Conservation (phyloP, 1,140 invertebrate genomes). For the Linepithema humile region DNA sequence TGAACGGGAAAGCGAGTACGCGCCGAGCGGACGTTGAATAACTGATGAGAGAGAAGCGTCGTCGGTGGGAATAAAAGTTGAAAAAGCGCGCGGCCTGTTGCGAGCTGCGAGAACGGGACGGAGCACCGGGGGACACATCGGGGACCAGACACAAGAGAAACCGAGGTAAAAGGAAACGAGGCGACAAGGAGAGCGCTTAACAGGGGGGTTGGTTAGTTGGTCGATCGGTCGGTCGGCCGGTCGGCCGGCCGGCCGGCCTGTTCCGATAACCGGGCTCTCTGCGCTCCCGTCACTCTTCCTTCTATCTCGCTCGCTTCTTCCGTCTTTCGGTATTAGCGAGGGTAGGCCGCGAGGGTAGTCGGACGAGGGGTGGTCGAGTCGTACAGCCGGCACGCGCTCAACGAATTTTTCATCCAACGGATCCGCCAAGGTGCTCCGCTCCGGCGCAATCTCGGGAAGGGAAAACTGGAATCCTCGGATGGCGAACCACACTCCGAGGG, state of each 20-base stretch:
- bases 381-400: conserved; percentile 78
- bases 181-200: conserved; percentile 35
- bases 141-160: conserved; percentile 36
- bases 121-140: conserved; percentile 42
- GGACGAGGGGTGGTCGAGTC: conserved; percentile 72
- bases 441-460: not conserved
- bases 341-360: conserved; percentile 42
- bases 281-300: not conserved
- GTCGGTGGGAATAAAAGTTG: conserved; percentile 52
- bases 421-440: conserved; percentile 59
- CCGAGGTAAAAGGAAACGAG: conserved; percentile 47
- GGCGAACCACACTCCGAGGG: not conserved
- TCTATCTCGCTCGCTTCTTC: conserved; percentile 50
- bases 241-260: not conserved
- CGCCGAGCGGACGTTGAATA: conserved; percentile 1
- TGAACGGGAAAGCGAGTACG: not conserved
- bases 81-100: conserved; percentile 3
- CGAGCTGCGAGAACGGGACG: conserved; percentile 22
- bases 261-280: conserved; percentile 43
- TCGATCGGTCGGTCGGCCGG: conserved; percentile 3
- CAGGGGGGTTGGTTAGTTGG: conserved; percentile 20
- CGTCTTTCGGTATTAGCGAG: conserved; percentile 51
- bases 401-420: conserved; percentile 80
- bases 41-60: conserved; percentile 12
- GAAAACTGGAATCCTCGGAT: conserved; percentile 33